Percentiles rank a stretch among this genome's conserved stretches.
These are phyloP conservation scores for Napeogenes inachia DNA, from an alignment of 2,888 invertebrate genomes.

Conservation along the genomic window DNA sequence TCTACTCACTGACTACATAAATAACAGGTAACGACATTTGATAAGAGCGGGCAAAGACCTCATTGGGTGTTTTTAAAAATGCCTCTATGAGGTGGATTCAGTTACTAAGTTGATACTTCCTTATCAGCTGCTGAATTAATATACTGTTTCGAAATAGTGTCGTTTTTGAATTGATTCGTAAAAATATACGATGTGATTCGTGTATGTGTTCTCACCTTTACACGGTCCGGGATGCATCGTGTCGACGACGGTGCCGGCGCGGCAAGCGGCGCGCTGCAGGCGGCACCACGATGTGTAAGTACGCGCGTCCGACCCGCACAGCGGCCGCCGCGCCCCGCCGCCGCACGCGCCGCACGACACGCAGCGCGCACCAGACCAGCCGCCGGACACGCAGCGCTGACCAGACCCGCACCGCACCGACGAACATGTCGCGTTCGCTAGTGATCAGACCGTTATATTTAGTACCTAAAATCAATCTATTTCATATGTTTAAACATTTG, in stretches of 20 bases:
- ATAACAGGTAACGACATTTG: no score
- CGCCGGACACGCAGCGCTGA: slow-evolving; percentile 65
- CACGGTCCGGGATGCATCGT: slow-evolving; percentile 84
- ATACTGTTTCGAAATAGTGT: no score
- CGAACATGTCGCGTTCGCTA: slow-evolving; percentile 69
- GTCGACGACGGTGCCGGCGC: slow-evolving; percentile 83
- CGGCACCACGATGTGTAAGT: slow-evolving; percentile 89
- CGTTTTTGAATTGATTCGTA: no score
- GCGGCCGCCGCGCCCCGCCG: slow-evolving; percentile 57
- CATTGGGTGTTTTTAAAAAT: no score
- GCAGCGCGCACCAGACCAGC: slow-evolving; percentile 63
- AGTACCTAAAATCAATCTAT: no score
- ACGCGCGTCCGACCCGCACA: slow-evolving; percentile 85
- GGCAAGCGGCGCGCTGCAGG: slow-evolving; percentile 86
- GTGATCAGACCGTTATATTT: neutral
- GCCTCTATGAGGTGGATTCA: no score
- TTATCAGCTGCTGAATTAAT: no score
- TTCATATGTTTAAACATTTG: no score
- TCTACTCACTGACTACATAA: no score
- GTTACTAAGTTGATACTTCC: no score
- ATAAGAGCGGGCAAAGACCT: no score
- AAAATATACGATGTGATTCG: no score
- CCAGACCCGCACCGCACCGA: slow-evolving; percentile 54
- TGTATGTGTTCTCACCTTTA: slow-evolving; percentile 45
- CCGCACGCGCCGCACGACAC: slow-evolving; percentile 62